Conservation (phyloP, 2,113 vertebrate genomes). For the Neomonachus schauinslandi region DNA sequence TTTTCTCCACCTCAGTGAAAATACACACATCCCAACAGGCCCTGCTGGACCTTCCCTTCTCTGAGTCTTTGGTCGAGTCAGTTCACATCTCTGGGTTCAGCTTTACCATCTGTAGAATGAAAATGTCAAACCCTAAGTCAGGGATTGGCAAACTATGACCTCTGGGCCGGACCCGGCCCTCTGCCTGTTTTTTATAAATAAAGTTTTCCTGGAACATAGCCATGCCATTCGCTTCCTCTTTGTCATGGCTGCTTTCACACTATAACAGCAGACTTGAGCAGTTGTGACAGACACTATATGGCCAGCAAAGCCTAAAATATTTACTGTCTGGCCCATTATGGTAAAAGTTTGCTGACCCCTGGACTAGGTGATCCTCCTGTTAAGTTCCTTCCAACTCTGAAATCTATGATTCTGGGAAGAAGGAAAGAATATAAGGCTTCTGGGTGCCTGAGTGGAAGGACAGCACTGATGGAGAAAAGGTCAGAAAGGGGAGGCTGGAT, state of each 20-base stretch:
- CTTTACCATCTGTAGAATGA: not conserved
- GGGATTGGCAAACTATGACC: not conserved
- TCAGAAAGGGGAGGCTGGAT: not conserved
- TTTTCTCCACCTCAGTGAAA: not conserved
- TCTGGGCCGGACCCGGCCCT: accelerated
- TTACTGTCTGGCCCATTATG: not conserved
- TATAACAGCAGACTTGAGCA: not conserved
- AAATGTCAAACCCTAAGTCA: not conserved
- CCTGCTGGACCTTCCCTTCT: not conserved
- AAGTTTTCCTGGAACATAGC: conserved; percentile 36
- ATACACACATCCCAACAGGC: not conserved
- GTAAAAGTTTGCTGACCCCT: not conserved
- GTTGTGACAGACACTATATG: not conserved
- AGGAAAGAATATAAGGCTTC: not conserved
- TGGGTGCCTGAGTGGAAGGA: not conserved
- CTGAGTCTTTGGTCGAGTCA: not conserved
- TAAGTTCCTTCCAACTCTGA: not conserved
- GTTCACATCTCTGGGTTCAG: not conserved
- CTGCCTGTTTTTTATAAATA: conserved; percentile 1
- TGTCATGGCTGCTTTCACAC: not conserved
- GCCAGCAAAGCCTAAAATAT: not conserved
- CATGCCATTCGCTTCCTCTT: not conserved
- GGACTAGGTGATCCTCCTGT: accelerated
- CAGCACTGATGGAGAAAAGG: not conserved
- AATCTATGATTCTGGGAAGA: not conserved